Evolutionary conservation across 2,113 vertebrate genomes (phyloP).

Genomic region (Quiscalus mexicanus): DNA sequence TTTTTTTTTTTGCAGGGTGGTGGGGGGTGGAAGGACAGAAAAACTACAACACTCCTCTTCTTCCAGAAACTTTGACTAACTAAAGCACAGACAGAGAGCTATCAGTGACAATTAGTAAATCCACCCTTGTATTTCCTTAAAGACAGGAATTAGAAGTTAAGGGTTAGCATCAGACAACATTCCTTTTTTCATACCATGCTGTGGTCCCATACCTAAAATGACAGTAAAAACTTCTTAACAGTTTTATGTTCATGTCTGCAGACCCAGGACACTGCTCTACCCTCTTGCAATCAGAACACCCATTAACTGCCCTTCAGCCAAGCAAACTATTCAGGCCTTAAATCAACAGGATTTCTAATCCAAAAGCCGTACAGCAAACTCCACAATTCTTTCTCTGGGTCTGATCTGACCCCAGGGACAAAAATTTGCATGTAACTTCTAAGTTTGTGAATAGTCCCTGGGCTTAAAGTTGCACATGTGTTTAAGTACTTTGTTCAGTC

Average conservation of each 20-base stretch:
- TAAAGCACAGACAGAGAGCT: neutral
- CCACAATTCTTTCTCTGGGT: neutral
- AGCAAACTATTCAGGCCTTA: neutral
- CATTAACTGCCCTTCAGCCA: neutral
- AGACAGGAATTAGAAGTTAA: neutral
- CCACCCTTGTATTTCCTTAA: neutral
- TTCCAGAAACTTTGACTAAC: neutral
- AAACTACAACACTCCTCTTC: neutral
- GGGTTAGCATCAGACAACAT: neutral
- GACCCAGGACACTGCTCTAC: neutral
- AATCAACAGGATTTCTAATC: constrained; percentile 45
- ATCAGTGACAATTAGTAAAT: neutral
- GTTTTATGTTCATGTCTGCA: neutral
- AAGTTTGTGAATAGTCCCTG: neutral
- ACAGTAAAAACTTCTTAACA: neutral
- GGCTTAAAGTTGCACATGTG: constrained; percentile 38
- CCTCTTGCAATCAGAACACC: neutral
- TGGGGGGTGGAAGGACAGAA: neutral
- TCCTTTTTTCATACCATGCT: neutral
- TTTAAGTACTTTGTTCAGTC: constrained; percentile 27
- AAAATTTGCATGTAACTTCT: constrained; percentile 52
- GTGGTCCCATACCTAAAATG: neutral
- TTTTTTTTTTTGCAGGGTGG: neutral
- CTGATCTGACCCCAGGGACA: constrained; percentile 25
- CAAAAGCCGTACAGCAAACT: neutral